Percentiles rank a stretch among this genome's conserved stretches.
phyloP scores from a whole-genome alignment of 2,113 vertebrate species.

The Gymnocephalus cernua region DNA sequence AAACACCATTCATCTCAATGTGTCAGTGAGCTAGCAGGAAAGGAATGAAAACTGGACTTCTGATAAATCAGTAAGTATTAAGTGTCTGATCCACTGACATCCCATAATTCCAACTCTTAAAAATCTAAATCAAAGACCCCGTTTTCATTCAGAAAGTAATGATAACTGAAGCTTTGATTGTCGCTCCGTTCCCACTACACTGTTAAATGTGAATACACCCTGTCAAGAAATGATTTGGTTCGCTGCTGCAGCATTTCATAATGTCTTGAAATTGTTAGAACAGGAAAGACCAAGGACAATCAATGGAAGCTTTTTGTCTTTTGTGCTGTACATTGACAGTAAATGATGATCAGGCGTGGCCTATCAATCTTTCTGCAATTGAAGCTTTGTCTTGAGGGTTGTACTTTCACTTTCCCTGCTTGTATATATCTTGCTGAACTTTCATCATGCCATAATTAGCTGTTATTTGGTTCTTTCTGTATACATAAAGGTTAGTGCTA shows the following conservation, averaged over 20 bases:
- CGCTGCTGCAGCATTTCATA: conserved; percentile 27
- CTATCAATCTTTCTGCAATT: conserved; percentile 61
- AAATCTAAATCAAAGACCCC: conserved; percentile 39
- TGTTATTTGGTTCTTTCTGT: conserved; percentile 57
- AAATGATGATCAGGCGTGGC: conserved; percentile 62
- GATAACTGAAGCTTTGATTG: conserved; percentile 24
- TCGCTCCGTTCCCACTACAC: neutral
- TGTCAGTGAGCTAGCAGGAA: conserved; percentile 69
- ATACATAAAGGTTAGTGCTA: conserved; percentile 30
- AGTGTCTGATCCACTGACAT: conserved; percentile 48
- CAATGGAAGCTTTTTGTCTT: conserved; percentile 50
- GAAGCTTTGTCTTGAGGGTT: conserved; percentile 57
- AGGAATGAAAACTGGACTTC: conserved; percentile 59
- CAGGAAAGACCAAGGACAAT: conserved; percentile 35
- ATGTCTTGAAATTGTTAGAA: conserved; percentile 43
- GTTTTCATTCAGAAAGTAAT: conserved; percentile 15
- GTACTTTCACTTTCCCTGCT: conserved; percentile 38
- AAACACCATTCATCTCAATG: conserved; percentile 72
- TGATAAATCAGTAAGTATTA: conserved; percentile 44
- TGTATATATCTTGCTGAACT: conserved; percentile 36
- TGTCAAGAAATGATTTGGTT: conserved; percentile 49
- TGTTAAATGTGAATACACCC: conserved; percentile 42
- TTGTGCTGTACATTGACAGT: conserved; percentile 45
- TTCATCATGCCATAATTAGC: conserved; percentile 61
- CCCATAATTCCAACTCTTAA: conserved; percentile 30